These are phyloP conservation scores for Oscheius sp. DNA, from an alignment of 2,888 invertebrate species.

Conservation along the genomic window DNA sequence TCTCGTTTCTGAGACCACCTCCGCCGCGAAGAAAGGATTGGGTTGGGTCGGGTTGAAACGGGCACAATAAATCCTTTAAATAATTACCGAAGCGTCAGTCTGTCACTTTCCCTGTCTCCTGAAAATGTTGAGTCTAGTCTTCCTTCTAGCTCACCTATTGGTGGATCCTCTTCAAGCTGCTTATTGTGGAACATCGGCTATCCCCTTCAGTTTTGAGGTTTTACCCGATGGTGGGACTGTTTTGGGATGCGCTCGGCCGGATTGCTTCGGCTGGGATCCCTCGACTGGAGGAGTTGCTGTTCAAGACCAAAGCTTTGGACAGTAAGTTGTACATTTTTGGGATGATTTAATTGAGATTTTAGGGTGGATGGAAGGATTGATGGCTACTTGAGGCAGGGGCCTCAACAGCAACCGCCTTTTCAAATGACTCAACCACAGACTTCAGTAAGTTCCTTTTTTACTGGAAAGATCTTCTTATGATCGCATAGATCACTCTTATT, in stretches of 20 bases:
- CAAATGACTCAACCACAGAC: not conserved
- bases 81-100: no score
- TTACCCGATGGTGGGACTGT: constrained; percentile 1
- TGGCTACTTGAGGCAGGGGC: not conserved
- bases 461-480: not conserved
- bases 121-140: not conserved
- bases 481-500: no score
- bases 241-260: constrained; percentile 14
- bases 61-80: no score
- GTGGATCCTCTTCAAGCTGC: not conserved
- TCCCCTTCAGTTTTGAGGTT: constrained; percentile 20
- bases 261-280: constrained; percentile 3
- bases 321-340: not conserved
- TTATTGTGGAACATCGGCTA: constrained; percentile 16
- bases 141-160: not conserved
- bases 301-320: not conserved
- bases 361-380: not conserved
- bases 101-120: no score
- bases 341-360: not conserved
- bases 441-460: not conserved
- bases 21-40: no score
- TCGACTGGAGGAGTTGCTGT: not conserved
- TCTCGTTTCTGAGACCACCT: no score
- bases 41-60: no score
- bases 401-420: not conserved